Evolutionary conservation across 2,113 vertebrate species (phyloP), one percentile per base, ranked within the genome.

Genomic region (Mesocricetus auratus): DNA sequence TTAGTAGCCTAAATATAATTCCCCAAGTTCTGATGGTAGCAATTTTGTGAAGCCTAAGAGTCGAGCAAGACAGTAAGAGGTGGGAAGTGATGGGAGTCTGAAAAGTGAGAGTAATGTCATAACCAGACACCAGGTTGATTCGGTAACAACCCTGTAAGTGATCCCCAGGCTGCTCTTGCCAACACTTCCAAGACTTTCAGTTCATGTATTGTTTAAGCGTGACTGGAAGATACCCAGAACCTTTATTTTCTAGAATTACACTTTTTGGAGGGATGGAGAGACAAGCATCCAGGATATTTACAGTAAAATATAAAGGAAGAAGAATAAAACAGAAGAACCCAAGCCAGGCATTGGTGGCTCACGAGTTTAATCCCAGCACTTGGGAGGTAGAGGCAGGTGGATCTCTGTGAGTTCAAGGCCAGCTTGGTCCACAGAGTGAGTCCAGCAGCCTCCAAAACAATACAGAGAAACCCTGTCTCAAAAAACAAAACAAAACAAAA

Each of bases 241-340:
- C 22, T 83, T 82, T 71, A 29, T 58, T 93, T 93, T 95, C 45
- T 42, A 89, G 77, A 86, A 81, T 11, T 16, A 83, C 31, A 81
- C 19, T 39, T 79, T 75, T 53, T 50, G 42, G 9, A 1, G 4
- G 36, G 3, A 15, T 22, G 21, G 36, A 73, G 90, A 6, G 26
- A 8, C n/a, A 78, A 17, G 2, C 10, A 89, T 64, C 1, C 21
- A 82, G 36, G 60, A 74, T 7, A 81, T 47, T 91, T 89, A 56
- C 24, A 77, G 39, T 71, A 90, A 94, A 86, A 69, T 82, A 42
- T 64, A 88, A 89, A 62, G 26, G 29, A 90, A 90, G 45, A 24
- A 79, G 42, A 92, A 71, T 45, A 93, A 45, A 60, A 71, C 47
- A 90, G 89, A 73, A 21, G 21, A 17, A 21, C 22, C 19, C n/a